These are phyloP conservation scores for Tinamus major DNA, from an alignment of 2,797 vertebrate species.

Conservation along the genomic window DNA sequence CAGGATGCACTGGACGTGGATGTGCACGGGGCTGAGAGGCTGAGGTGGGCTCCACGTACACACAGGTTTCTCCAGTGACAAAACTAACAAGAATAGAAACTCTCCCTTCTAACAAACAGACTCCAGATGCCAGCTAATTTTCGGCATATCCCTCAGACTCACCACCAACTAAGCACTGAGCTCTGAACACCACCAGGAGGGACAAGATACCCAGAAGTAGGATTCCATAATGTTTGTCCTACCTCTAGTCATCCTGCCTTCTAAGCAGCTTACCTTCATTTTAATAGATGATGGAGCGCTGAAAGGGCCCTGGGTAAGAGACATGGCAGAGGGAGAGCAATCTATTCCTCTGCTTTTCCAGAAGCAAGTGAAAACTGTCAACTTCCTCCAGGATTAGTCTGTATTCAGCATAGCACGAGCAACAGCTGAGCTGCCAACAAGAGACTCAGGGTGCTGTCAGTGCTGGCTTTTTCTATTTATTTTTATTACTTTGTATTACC, in stretches of 20 bases:
- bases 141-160: background rate
- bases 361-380: background rate
- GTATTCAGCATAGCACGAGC: background rate
- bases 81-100: background rate
- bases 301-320: background rate
- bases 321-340: background rate
- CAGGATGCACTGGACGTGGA: background rate
- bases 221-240: background rate
- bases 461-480: background rate
- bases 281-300: background rate
- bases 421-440: background rate
- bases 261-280: background rate
- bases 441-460: background rate
- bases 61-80: background rate
- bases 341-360: background rate
- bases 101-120: background rate
- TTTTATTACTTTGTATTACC: background rate
- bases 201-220: background rate
- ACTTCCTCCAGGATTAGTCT: background rate
- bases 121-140: background rate
- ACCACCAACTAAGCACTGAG: no score
- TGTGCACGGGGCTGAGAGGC: background rate
- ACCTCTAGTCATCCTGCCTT: background rate
- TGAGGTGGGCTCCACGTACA: rapidly evolving
- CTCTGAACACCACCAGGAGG: background rate